A percentile compares a stretch with the other conserved stretches of the same genome.
Evolutionary conservation across 1,140 invertebrate genomes (phyloP).

Genomic region (Berghia stephanieae): DNA sequence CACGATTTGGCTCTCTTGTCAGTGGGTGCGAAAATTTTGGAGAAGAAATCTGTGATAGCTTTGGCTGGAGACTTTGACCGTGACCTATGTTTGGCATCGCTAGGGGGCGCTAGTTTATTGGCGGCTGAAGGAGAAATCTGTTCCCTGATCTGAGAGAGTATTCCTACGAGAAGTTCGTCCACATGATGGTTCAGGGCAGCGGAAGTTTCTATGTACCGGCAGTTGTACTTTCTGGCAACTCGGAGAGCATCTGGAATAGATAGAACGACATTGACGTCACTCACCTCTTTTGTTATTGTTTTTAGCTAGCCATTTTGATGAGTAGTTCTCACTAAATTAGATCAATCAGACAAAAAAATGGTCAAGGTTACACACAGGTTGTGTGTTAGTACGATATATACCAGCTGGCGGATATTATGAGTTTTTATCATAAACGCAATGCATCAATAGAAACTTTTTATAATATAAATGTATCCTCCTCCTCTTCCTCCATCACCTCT

Average conservation of each 20-base stretch:
- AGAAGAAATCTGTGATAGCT: conserved; percentile 39
- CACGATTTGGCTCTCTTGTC: conserved; percentile 51
- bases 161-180: conserved; percentile 81
- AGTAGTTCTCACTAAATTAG: too few species aligned
- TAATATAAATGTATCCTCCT: too few species aligned
- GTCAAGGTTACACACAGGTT: too few species aligned
- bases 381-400: too few species aligned
- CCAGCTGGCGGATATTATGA: too few species aligned
- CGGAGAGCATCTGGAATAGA: conserved; percentile 50
- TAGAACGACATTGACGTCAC: not conserved
- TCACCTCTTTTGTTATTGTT: too few species aligned
- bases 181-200: conserved; percentile 83
- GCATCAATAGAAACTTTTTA: too few species aligned
- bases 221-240: conserved; percentile 76
- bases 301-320: too few species aligned
- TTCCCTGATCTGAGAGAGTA: conserved; percentile 72
- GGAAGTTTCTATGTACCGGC: conserved; percentile 85
- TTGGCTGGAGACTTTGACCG: conserved; percentile 34
- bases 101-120: not conserved
- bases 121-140: conserved; percentile 35
- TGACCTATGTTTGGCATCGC: not conserved
- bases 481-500: too few species aligned
- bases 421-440: too few species aligned
- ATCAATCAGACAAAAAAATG: too few species aligned
- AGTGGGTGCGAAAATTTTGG: conserved; percentile 46